Evolutionary conservation across 2,888 invertebrate genomes (phyloP).

Genomic region (Lasiommata megera): DNA sequence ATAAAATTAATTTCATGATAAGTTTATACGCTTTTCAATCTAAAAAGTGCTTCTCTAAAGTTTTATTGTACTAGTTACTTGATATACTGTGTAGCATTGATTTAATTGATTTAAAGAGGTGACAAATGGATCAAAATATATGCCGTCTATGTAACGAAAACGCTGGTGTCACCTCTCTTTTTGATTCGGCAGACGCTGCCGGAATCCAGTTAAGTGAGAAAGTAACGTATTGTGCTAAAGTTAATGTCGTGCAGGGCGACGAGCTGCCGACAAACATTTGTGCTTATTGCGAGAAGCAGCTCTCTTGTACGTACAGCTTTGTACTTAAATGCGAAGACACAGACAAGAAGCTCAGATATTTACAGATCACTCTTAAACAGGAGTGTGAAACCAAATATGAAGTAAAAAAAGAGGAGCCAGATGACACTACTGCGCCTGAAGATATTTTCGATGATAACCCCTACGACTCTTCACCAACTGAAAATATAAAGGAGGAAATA

Average conservation of each 20-base stretch:
- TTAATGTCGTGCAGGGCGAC: constrained; percentile 49
- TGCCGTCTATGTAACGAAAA: constrained; percentile 57
- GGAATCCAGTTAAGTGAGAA: constrained; percentile 42
- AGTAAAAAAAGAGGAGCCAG: background rate
- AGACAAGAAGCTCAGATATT: constrained; percentile 47
- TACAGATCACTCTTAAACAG: constrained; percentile 16
- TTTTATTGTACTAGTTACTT: no score
- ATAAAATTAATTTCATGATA: no score
- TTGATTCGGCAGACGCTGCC: constrained; percentile 34
- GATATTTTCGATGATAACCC: background rate
- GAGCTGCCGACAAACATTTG: constrained; percentile 55
- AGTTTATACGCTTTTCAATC: no score
- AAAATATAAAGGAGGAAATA: constrained; percentile 16
- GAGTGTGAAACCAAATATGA: background rate
- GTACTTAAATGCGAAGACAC: constrained; percentile 55
- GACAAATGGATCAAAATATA: constrained; percentile 44
- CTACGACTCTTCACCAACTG: background rate
- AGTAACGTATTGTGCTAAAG: constrained; percentile 53
- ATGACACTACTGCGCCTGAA: background rate
- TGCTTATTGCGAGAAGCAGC: constrained; percentile 45
- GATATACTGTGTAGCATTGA: no score
- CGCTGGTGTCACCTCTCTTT: constrained; percentile 47
- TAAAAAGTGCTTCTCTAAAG: background rate
- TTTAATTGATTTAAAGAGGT: background rate
- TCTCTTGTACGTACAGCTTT: constrained; percentile 51